A percentile compares a stretch with the other conserved stretches of the same genome.
Conservation (phyloP, 2,113 vertebrate genomes). For the Melanotaenia duboulayi region DNA sequence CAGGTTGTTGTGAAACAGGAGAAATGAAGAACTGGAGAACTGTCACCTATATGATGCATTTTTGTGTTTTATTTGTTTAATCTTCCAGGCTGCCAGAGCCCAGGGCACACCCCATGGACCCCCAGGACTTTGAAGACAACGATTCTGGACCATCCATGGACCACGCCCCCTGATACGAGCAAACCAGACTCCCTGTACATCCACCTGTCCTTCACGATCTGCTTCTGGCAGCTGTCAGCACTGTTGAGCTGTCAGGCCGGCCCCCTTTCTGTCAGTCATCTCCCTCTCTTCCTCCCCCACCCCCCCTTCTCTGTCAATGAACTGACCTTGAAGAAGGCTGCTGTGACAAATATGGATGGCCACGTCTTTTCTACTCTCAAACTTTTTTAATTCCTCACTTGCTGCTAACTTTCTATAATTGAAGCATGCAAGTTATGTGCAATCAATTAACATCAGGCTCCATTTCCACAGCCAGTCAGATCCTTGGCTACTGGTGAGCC, state of each 20-base stretch:
- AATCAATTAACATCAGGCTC: conserved; percentile 68
- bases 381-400: conserved; percentile 49
- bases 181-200: neutral
- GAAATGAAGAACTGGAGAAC: neutral
- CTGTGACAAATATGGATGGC: conserved; percentile 66
- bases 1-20: conserved; percentile 14
- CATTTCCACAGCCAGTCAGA: conserved; percentile 65
- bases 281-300: neutral
- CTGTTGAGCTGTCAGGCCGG: conserved; percentile 34
- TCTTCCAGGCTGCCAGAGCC: conserved; percentile 75
- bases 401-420: conserved; percentile 69
- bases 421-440: conserved; percentile 55
- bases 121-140: conserved; percentile 70
- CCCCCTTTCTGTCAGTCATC: neutral
- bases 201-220: conserved; percentile 51
- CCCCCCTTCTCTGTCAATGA: conserved; percentile 20
- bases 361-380: conserved; percentile 49
- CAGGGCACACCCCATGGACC: conserved; percentile 68
- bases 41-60: neutral
- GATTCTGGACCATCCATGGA: conserved; percentile 75
- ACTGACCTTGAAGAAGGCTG: conserved; percentile 68
- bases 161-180: conserved; percentile 76
- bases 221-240: conserved; percentile 32
- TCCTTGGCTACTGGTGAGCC: conserved; percentile 53
- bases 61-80: neutral